Percentiles rank a stretch among this genome's conserved stretches.
These are phyloP conservation scores for Cheilosia vulpina DNA, from an alignment of 2,888 invertebrate genomes.

Conservation along the genomic window DNA sequence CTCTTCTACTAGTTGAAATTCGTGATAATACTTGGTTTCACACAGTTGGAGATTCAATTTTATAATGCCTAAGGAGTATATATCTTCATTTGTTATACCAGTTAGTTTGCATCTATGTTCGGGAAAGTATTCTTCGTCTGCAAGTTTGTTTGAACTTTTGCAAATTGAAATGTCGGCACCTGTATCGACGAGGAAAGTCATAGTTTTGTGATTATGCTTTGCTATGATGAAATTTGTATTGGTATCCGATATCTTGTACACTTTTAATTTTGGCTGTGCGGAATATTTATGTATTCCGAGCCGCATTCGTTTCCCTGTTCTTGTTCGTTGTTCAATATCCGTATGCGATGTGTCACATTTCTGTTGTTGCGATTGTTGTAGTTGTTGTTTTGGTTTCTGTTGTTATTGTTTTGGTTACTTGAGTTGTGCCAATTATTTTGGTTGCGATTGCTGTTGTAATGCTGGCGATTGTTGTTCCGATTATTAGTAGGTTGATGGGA, in stretches of 20 bases:
- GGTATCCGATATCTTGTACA: constrained; percentile 3
- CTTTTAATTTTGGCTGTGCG: constrained; percentile 6
- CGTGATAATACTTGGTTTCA: not conserved
- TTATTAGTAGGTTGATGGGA: not conserved
- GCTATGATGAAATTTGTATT: constrained; percentile 1
- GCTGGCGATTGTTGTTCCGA: constrained; percentile 8
- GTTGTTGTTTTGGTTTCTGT: constrained; percentile 8
- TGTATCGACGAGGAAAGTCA: constrained; percentile 15
- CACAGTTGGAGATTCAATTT: not conserved
- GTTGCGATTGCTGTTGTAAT: too few relatives aligned
- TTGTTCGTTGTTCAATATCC: not conserved
- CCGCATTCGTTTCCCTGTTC: constrained; percentile 11
- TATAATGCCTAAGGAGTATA: constrained; percentile 3
- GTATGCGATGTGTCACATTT: constrained; percentile 3
- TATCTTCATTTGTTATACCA: constrained; percentile 11
- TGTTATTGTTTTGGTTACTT: not conserved
- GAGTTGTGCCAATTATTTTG: too few relatives aligned
- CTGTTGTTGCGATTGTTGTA: not conserved
- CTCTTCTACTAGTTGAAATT: constrained; percentile 2
- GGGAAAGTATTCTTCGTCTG: not conserved
- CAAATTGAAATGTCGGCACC: constrained; percentile 21
- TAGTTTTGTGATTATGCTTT: constrained; percentile 1
- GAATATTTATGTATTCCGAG: constrained; percentile 1
- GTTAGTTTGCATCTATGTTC: not conserved
- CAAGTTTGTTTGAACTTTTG: not conserved